Conservation (phyloP, 2,113 vertebrate species). For the Aleadryas rufinucha region DNA sequence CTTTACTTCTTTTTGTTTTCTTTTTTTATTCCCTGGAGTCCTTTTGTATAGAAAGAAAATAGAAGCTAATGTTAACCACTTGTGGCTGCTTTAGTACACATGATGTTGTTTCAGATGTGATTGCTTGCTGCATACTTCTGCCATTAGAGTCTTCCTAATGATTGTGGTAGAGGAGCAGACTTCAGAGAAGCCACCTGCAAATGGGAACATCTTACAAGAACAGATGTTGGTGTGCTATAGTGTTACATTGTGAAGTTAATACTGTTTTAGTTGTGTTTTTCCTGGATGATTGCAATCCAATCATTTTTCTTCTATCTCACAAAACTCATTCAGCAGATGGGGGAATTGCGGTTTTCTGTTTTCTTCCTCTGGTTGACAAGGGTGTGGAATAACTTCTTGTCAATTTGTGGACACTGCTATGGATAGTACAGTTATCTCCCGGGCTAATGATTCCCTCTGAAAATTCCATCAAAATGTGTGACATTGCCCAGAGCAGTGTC, state of each 20-base stretch:
- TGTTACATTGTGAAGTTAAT: not conserved
- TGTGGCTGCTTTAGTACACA: not conserved
- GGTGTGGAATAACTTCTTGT: slow-evolving; percentile 13
- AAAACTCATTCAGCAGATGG: slow-evolving; percentile 23
- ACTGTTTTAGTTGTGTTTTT: not conserved
- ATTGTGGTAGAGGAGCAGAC: not conserved
- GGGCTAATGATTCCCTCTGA: slow-evolving; percentile 26
- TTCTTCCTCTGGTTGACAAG: not conserved
- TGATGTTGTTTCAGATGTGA: not conserved
- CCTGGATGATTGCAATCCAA: slow-evolving; percentile 32
- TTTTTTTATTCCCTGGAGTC: not conserved
- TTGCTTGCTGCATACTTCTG: not conserved
- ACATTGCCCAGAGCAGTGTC: not conserved
- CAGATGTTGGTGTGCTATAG: not conserved
- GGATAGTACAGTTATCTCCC: not conserved
- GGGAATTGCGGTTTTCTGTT: not conserved
- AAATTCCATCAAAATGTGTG: slow-evolving; percentile 32
- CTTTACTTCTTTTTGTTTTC: not conserved
- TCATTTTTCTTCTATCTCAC: slow-evolving; percentile 26
- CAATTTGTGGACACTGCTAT: not conserved
- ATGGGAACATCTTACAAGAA: not conserved
- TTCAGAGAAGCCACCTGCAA: not conserved
- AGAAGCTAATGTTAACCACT: not conserved
- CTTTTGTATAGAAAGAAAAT: not conserved
- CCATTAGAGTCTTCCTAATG: not conserved